Evolutionary conservation across 2,113 vertebrate genomes (phyloP), one percentile per base, ranked within the genome.

Genomic region (Passer montanus): DNA sequence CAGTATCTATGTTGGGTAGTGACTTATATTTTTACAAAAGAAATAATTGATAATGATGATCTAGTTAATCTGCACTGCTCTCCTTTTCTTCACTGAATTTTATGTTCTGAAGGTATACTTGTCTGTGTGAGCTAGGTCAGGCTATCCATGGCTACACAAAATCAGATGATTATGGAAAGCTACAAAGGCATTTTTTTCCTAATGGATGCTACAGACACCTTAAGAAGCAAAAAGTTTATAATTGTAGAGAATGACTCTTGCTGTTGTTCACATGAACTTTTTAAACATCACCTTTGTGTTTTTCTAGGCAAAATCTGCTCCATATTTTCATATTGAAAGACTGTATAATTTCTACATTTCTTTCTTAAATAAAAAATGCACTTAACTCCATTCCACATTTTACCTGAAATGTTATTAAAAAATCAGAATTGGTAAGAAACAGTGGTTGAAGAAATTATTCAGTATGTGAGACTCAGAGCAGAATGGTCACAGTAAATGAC

Each of bases 401-500:
- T 28, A 55, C 24, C 27, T 67, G 23, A 55, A 70, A 73, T 50
- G 6, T 49, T 21, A 26, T 46, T 59, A 28, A 33, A 91, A 53
- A 80, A 21, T 26, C 18, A 84, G 56, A 49, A 23, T 49, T 26
- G 21, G 14, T 44, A 82, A 14, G 80, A 79, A 46, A 87, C 56
- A 82, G 8, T 47, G 30, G 20, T 37, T 70, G 76, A 89, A 81
- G 55, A 89, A 88, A 80, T 83, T 46, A 86, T 47, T 89, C 24
- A 31, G 43, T 83, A 56, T 77, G 30, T 68, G 58, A 86, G 85
- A 60, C 56, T 95, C 74, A 82, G 70, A 97, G 90, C 53, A 82
- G 84, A 96, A 95, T 7, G 85, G 63, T 91, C 70, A 92, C 67
- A 95, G 93, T 93, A 90, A 93, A 93, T 87, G 78, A 87, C 41